Conservation (phyloP, 1,140 invertebrate species). For the Hylyphantes graminicola region DNA sequence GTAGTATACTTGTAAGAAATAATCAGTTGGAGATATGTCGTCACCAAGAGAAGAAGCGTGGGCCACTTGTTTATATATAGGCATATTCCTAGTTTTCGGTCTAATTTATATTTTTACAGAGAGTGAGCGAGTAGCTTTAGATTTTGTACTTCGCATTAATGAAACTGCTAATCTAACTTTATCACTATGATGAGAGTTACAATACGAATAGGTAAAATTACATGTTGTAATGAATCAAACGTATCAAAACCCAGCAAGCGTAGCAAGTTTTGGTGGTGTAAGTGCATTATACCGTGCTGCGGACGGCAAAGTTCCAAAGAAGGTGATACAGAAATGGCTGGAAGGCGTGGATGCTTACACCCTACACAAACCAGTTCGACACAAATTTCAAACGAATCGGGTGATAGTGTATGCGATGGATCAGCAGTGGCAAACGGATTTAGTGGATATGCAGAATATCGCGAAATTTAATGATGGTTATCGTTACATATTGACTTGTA, state of each 20-base stretch:
- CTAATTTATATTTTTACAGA: too few relatives aligned
- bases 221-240: not conserved
- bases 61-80: too few relatives aligned
- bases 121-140: too few relatives aligned
- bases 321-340: constrained; percentile 1
- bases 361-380: constrained; percentile 6
- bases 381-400: constrained; percentile 6
- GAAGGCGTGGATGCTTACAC: constrained; percentile 19
- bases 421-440: constrained; percentile 11
- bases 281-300: constrained; percentile 17
- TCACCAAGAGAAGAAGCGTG: too few relatives aligned
- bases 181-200: too few relatives aligned
- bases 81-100: too few relatives aligned
- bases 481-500: constrained; percentile 1
- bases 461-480: constrained; percentile 11
- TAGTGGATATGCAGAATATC: constrained; percentile 5
- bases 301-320: constrained; percentile 7
- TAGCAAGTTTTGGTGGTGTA: constrained; percentile 20
- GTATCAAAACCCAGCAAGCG: not conserved
- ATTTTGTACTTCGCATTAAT: too few relatives aligned
- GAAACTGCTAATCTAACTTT: too few relatives aligned
- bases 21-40: too few relatives aligned
- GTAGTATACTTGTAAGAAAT: too few relatives aligned
- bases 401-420: constrained; percentile 21
- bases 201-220: not conserved